Conservation (phyloP, 2,797 vertebrate genomes). For the Ceyx erithaca region DNA sequence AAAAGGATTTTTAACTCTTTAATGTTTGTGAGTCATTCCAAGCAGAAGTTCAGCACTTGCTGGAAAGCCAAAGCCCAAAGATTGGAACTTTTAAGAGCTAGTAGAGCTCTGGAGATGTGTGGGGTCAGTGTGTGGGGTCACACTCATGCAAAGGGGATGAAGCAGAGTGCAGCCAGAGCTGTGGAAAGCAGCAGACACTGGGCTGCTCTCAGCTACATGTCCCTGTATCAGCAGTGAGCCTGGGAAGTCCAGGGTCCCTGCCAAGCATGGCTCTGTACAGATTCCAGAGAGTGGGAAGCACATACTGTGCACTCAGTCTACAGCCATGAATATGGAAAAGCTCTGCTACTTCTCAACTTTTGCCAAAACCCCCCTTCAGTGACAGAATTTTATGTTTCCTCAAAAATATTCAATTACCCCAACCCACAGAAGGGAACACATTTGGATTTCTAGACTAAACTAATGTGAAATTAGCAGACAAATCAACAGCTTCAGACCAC, state of each 20-base stretch:
- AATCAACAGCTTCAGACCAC: not conserved
- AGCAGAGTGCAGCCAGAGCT: not conserved
- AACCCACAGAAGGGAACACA: not conserved
- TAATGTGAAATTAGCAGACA: not conserved
- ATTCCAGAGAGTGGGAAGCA: not conserved
- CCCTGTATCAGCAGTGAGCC: too few relatives aligned
- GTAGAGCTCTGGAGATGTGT: not conserved
- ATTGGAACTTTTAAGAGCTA: not conserved
- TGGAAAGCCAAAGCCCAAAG: not conserved
- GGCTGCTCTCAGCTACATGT: not conserved
- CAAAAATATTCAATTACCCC: not conserved
- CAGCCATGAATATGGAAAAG: not conserved
- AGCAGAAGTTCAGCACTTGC: not conserved
- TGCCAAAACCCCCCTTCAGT: not conserved
- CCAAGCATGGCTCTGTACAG: accelerated
- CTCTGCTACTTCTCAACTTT: not conserved
- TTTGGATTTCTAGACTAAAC: not conserved
- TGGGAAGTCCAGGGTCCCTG: not conserved
- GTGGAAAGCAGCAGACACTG: accelerated
- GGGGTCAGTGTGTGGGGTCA: not conserved
- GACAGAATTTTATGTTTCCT: not conserved
- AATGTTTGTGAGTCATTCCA: not conserved
- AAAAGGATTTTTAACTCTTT: not conserved
- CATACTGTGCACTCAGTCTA: not conserved
- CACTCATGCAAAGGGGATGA: not conserved